Evolutionary conservation across 37 sponge, comb jelly and placozoan species (phyloP), one percentile per base, ranked within the genome.

Genomic region (Eunapius fragilis): DNA sequence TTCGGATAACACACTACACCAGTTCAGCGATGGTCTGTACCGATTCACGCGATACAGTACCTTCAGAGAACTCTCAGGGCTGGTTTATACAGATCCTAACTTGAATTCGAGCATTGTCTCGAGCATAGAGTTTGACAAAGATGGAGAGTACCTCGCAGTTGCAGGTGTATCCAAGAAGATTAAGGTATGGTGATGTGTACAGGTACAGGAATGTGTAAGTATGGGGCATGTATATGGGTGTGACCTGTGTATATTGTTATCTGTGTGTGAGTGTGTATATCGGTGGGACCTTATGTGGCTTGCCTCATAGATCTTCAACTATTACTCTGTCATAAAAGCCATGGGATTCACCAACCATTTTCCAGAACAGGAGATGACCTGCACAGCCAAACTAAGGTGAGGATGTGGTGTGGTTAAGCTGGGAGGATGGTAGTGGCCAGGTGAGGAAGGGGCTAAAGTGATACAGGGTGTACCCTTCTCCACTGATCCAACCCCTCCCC

Each of bases 101-200:
- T 71, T n/a, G 4, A 47, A 45, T 31, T 70, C 82, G 0, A 82
- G 83, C 48, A 91, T 91, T 34, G 91, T 92, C 7, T 92, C 89
- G 78, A 95, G 96, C 58, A 93, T 96, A 35, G 96, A 96, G 82
- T 96, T 96, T 90, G 91, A 91, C 75, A 73, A 35, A 47, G 96
- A 96, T 77, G 81, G 85, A 9, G 89, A 91, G 26, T 74, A 85
- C 30, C 94, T 96, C 91, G 96, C 96, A 33, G 93, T 96, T 25
- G 96, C 82, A 34, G 96, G 96, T 77, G 96, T 96, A 31, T 94
- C 96, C 36, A 91, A 89, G 76, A 91, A 94, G 69, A 89, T 96
- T 36, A 96, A 96, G 90, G 88, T 94, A 36, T 84, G 3, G 6
- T 10, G 19, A 4, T 36, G 74, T 27, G 47, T n/a, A n/a, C n/a